Evolutionary conservation across 2,888 invertebrate species (phyloP), one percentile per base, ranked within the genome.

Genomic region (Pocota personata): DNA sequence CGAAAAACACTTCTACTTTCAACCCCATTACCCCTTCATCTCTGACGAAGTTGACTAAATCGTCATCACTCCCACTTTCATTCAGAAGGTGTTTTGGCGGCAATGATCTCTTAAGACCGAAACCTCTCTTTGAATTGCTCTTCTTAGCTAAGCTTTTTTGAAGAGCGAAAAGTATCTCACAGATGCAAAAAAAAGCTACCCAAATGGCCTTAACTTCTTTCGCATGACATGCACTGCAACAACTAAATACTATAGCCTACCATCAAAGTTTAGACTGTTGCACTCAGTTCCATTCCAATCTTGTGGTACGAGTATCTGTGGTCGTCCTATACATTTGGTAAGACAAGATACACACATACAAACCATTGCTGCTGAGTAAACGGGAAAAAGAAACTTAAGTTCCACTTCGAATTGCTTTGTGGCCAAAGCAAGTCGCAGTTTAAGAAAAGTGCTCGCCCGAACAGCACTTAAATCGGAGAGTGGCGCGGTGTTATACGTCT

Each of bases 381-480:
- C 71, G 76, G 72, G 69, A 66, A 77, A 87, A 87, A 87, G 79
- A 86, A 87, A 75, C 83, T 82, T 78, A 88, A 84, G 89, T 89
- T 89, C 89, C 89, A 89, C 88, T 88, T 88, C 88, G 88, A 88
- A 88, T 48, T 64, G 58, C 88, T 87, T 87, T 88, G 87, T 87
- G 79, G 88, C 87, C 82, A 87, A 79, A 87, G 86, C 82, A 88
- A 87, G 88, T 87, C 88, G 89, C 90, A 90, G 90, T 90, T 89
- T 89, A 89, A 89, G 89, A 89, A 90, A 90, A 90, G 90, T 90
- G 90, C 90, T 90, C 90, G 90, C 89, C 89, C 89, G 90, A 89
- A 88, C 87, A 90, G 89, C 90, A 90, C 90, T 88, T 66, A 71
- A 87, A 88, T 88, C 88, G 88, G 87, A 88, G 88, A 88, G 88